Percentiles rank a stretch among this genome's conserved stretches.
Evolutionary conservation across 2,888 invertebrate species (phyloP).

Genomic region (Baronia brevicornis): DNA sequence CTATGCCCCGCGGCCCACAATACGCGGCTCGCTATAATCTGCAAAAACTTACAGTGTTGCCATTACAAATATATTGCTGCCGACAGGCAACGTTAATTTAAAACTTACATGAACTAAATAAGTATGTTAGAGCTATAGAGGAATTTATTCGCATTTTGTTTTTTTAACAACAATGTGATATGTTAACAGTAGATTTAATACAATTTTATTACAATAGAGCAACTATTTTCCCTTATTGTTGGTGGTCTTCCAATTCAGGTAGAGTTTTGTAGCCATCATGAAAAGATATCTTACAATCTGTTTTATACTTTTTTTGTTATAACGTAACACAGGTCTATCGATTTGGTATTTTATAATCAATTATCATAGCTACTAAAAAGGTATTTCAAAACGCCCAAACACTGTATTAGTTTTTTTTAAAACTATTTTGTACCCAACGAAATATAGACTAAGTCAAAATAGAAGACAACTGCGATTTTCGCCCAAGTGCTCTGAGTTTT

Average conservation of each 20-base stretch:
- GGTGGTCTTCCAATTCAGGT: slow-evolving; percentile 36
- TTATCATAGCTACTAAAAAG: too few species aligned
- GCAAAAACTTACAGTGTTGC: slow-evolving; percentile 59
- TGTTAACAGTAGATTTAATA: slow-evolving; percentile 55
- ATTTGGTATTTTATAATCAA: too few species aligned
- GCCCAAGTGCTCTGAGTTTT: background rate
- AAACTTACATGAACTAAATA: background rate
- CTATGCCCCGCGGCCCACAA: slow-evolving; percentile 34
- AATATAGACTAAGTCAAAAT: too few species aligned
- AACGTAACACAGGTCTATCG: too few species aligned
- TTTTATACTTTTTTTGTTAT: too few species aligned
- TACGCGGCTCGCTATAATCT: slow-evolving; percentile 50
- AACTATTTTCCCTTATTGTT: slow-evolving; percentile 44
- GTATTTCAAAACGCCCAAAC: too few species aligned
- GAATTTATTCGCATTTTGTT: slow-evolving; percentile 7
- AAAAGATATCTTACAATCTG: slow-evolving; percentile 6
- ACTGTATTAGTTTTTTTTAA: too few species aligned
- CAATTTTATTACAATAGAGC: slow-evolving; percentile 59
- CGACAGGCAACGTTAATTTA: slow-evolving; percentile 1
- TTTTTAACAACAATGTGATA: slow-evolving; percentile 34
- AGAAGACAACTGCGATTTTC: too few species aligned
- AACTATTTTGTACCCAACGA: too few species aligned
- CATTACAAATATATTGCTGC: slow-evolving; percentile 22
- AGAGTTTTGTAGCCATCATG: slow-evolving; percentile 14
- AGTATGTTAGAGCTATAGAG: slow-evolving; percentile 12